phyloP scores from a whole-genome alignment of 2,888 invertebrate genomes.

The Sphaerophoria rueppellii region DNA sequence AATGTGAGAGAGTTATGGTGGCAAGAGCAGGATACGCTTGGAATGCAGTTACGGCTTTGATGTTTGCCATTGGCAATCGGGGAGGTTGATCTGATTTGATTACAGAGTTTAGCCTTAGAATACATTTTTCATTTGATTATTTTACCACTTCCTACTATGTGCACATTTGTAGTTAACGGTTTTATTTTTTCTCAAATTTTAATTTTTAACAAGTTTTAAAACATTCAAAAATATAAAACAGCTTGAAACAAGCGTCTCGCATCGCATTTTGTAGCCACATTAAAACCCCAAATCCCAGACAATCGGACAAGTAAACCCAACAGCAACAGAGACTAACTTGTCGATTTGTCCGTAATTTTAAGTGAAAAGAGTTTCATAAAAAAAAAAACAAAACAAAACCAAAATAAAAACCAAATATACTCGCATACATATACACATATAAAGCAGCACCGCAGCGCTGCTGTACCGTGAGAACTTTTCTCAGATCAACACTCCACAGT shows the following conservation, averaged over 20 bases:
- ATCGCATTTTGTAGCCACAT: constrained; percentile 62
- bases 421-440: constrained; percentile 20
- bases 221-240: no score
- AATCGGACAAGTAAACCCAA: constrained; percentile 51
- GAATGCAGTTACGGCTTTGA: constrained; percentile 63
- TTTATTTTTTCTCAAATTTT: no score
- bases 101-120: constrained; percentile 35
- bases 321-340: constrained; percentile 62
- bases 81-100: constrained; percentile 66
- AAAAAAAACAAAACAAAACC: constrained; percentile 45
- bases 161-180: no score
- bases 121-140: neutral
- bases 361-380: constrained; percentile 68
- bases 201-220: no score
- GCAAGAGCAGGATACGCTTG: constrained; percentile 56
- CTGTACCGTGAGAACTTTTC: constrained; percentile 71
- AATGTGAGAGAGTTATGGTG: constrained; percentile 47
- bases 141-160: no score
- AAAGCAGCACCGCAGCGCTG: constrained; percentile 34
- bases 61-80: constrained; percentile 71
- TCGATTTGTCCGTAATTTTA: constrained; percentile 66
- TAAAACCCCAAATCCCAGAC: constrained; percentile 59
- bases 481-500: constrained; percentile 64
- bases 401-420: constrained; percentile 34
- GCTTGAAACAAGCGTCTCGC: no score